Conservation (phyloP, 2,797 vertebrate genomes). For the Antennarius maculatus region DNA sequence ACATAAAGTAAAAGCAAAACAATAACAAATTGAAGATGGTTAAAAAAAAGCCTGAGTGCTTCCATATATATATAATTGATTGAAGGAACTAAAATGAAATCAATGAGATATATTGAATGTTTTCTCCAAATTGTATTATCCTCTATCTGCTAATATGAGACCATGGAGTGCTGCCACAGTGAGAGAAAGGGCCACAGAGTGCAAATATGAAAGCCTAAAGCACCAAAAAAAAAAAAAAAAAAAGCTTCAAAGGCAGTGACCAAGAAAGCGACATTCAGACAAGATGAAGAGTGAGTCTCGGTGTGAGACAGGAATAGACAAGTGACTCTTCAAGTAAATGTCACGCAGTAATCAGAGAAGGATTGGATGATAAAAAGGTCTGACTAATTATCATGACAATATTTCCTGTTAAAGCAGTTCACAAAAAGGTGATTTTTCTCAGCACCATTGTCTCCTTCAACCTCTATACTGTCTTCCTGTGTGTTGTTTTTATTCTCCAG, state of each 20-base stretch:
- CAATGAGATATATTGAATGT: slow-evolving; percentile 24
- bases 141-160: slow-evolving; percentile 32
- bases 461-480: slow-evolving; percentile 31
- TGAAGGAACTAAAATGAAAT: slow-evolving; percentile 23
- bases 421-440: slow-evolving; percentile 32
- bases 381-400: slow-evolving; percentile 59
- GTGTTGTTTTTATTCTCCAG: slow-evolving; percentile 9
- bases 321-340: slow-evolving; percentile 65
- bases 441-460: slow-evolving; percentile 23
- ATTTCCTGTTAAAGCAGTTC: slow-evolving; percentile 44
- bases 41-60: slow-evolving; percentile 33
- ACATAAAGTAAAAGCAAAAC: slow-evolving; percentile 29
- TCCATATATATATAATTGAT: slow-evolving; percentile 9
- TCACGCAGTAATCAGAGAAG: slow-evolving; percentile 58
- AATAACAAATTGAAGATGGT: slow-evolving; percentile 7
- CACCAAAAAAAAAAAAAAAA: slow-evolving; percentile 19
- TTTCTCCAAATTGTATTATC: slow-evolving; percentile 42
- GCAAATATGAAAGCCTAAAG: slow-evolving; percentile 53
- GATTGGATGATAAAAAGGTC: slow-evolving; percentile 47
- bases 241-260: slow-evolving; percentile 58
- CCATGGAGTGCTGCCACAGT: slow-evolving; percentile 28
- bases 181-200: slow-evolving; percentile 34
- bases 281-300: slow-evolving; percentile 51
- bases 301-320: slow-evolving; percentile 64
- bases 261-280: slow-evolving; percentile 65